phyloP scores from a whole-genome alignment of 2,113 vertebrate species.

The Pachypanchax playfairii region DNA sequence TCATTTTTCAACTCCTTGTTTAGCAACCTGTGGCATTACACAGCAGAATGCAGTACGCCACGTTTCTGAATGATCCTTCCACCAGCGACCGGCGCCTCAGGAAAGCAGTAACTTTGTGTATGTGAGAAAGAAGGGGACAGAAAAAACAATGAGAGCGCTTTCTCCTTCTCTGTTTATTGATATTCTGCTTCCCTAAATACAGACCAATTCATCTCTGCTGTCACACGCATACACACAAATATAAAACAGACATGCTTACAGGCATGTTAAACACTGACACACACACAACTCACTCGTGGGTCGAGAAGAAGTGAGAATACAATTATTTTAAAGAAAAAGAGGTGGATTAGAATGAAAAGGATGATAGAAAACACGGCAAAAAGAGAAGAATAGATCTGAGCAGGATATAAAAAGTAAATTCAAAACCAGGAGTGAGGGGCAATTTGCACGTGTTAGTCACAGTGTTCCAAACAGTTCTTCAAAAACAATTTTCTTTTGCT shows the following conservation, averaged over 20 bases:
- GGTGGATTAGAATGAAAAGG: constrained; percentile 8
- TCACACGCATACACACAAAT: constrained; percentile 35
- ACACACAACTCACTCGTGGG: not conserved
- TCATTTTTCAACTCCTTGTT: constrained; percentile 70
- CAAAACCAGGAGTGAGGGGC: too few relatives aligned
- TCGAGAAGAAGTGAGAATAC: not conserved
- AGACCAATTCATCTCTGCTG: constrained; percentile 64
- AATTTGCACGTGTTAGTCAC: too few relatives aligned
- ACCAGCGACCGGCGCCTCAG: constrained; percentile 25
- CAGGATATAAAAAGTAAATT: too few relatives aligned
- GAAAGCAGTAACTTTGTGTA: constrained; percentile 20
- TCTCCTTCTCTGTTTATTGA: constrained; percentile 66
- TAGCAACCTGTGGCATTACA: constrained; percentile 65
- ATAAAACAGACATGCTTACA: constrained; percentile 25
- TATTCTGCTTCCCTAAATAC: constrained; percentile 71
- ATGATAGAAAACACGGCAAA: constrained; percentile 6
- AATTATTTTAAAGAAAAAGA: not conserved
- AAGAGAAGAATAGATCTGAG: not conserved
- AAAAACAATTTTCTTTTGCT: too few relatives aligned
- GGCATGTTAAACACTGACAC: constrained; percentile 4
- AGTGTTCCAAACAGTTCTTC: too few relatives aligned
- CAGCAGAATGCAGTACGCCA: constrained; percentile 30
- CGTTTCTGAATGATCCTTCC: constrained; percentile 33
- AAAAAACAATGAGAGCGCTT: constrained; percentile 27
- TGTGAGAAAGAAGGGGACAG: constrained; percentile 8